Evolutionary conservation across 64 coral and sea anemone species (phyloP), one percentile per base, ranked within the genome.

Genomic region (Acropora tenuis): DNA sequence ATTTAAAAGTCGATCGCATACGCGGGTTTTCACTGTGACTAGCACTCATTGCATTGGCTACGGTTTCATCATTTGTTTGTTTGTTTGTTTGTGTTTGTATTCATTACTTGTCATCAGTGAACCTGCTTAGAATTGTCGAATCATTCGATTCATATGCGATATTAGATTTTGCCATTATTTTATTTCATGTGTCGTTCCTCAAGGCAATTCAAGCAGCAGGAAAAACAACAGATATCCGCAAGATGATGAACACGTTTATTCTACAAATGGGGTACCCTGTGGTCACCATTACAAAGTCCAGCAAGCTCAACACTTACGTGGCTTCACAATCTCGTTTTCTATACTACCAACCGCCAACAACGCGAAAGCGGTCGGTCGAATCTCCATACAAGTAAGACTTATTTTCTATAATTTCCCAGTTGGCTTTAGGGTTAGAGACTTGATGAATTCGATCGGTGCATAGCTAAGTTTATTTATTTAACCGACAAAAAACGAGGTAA

Each of bases 241-340:
- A 77, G 42, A 63, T 77, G 0, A 91, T 91, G 90, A 58, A 77
- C 46, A 76, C 91, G 16, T 93, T 84, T 45, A 88, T 67, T 8
- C 50, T 48, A 8, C 75, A 93, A 12, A 80, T 74, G 48, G 83
- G 83, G 13, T 93, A 87, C 20, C 91, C 91, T 43, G 91, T 93
- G 15, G 78, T 93, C 2, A 87, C 91, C 53, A 87, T 93, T 41
- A 67, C 66, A 77, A 69, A 86, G 45, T 53, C 82, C 8, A 15
- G 2, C 10, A 61, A 58, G 18, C 20, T 42, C 13, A 63, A 80
- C 11, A 93, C 84, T 3, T 93, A 80, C 48, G 8, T 40, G 75
- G 91, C 73, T 4, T 52, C 73, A 16, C 91, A 93, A 47, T 48
- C 79, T 20, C 82, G 83, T n/a, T 93, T 93, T 47, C 5, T 93